Evolutionary conservation across 2,113 vertebrate species (phyloP), one percentile per base, ranked within the genome.

Genomic region (Poeciliopsis retropinna): DNA sequence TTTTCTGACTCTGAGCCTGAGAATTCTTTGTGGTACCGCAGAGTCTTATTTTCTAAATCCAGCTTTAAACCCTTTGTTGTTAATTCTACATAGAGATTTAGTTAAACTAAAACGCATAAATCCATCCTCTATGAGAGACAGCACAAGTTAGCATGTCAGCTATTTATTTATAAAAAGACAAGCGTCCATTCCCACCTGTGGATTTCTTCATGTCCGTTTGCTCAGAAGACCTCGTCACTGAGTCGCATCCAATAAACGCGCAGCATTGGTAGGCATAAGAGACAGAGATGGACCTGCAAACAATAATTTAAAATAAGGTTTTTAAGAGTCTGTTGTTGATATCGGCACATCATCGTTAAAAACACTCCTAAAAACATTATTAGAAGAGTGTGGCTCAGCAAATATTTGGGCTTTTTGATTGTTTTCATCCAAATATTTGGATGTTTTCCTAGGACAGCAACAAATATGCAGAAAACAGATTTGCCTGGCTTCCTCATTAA

Each of bases 201-300:
- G 91, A 93, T 86, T 94, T 96, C 78, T 91, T 95, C 51, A 74
- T 74, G 47, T 93, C 90, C 63, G 92, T 95, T 51, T 96, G 95
- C 41, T 92, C 87, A 12, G 94, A 92, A 3, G 94, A 89, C 79
- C 91, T 94, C 19, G 85, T 76, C 0, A 93, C 89, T 41, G 96
- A 94, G 81, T 97, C 96, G 88, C 96, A 98, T 3, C 94, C 96
- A 81, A 96, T 95, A 83, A 99, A 99, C 0, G 97, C 96, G 89
- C 98, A 99, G 91, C 98, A 99, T 88, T 99, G 98, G 89, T 99
- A 99, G 64, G 98, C 97, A 27, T 99, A 99, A 0, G 98, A 97
- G 41, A 99, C 96, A 39, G 97, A 97, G 73, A 99, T 94, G 27
- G 96, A 98, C 94, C 98, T 99, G 64, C 67, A 81, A 69, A 90